Evolutionary conservation across 2,113 vertebrate genomes (phyloP).

Genomic region (Salvelinus alpinus): DNA sequence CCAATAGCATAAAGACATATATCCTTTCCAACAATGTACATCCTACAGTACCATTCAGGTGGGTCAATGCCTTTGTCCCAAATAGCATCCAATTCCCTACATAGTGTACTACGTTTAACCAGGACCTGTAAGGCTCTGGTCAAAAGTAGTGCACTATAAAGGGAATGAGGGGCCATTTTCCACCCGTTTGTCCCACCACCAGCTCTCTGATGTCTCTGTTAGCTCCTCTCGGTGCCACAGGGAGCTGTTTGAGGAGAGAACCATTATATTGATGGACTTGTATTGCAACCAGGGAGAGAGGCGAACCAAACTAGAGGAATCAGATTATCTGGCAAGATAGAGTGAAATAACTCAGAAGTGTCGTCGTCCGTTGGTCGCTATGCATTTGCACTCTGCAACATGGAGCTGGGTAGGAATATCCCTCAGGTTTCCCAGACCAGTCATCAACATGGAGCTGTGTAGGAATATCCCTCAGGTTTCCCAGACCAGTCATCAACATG

Average conservation of each 20-base stretch:
- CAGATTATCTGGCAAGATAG: constrained; percentile 22
- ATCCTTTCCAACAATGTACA: neutral
- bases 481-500: too few species aligned
- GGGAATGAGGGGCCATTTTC: neutral
- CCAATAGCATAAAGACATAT: neutral
- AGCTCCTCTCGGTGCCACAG: neutral
- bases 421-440: constrained; percentile 61
- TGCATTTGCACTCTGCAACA: constrained; percentile 48
- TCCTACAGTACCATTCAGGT: too few species aligned
- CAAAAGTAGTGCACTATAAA: neutral
- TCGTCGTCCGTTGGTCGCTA: constrained; percentile 10
- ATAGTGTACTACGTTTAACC: neutral
- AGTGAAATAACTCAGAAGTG: constrained; percentile 41
- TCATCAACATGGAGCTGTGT: constrained; percentile 44
- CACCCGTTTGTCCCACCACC: neutral
- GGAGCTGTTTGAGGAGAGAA: constrained; percentile 17
- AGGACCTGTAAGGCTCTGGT: neutral
- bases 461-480: too few species aligned
- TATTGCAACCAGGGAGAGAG: neutral
- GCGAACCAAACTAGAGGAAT: constrained; percentile 6
- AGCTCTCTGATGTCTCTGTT: neutral
- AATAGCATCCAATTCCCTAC: neutral
- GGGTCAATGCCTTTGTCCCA: neutral
- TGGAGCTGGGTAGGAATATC: constrained; percentile 41
- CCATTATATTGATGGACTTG: neutral